Evolutionary conservation across 1,140 invertebrate genomes (phyloP), one percentile per base, ranked within the genome.

Genomic region (Bombus affinis): DNA sequence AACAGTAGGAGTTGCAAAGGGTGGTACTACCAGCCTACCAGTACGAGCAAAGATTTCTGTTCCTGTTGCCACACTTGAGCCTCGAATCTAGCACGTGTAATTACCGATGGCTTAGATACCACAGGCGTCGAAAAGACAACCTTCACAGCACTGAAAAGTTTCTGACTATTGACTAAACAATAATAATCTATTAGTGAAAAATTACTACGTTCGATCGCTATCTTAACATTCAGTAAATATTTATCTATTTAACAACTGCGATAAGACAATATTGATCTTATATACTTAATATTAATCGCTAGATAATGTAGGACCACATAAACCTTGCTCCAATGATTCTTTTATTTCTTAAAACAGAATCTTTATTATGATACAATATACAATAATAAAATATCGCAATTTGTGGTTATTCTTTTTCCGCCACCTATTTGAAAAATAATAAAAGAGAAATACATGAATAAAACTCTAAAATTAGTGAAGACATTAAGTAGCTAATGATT

Each of bases 81-180:
- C 86, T 92, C 88, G 83, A 87, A 90, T 92, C 89, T 91, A 91
- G 88, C 90, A 92, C 86, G 90, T 92, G 87, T 92, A 89, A 90
- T 92, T 79, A 91, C 91, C 91, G 89, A 94, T 92, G 92, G 92
- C 91, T 93, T 93, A 93, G 92, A 90, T 94, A 94, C 93, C 93
- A 93, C 86, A 94, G 92, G 92, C 90, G 92, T 90, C 84, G 75
- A 89, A 90, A 91, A 87, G 91, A 93, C 92, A 91, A 92, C 93
- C 92, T 94, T 95, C 94, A 95, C 94, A 95, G 94, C 94, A 93
- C 94, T 95, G 93, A 95, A 92, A 91, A 94, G 92, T 94, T 93
- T 93, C 92, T 94, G 92, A 94, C 92, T 93, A 93, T 92, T 88
- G 86, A 91, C 93, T 94, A 93, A 94, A 93, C 85, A 92, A 93